Base-by-base conservation (phyloP, 2,888 invertebrate species). In the Hedychridium roseum region DNA sequence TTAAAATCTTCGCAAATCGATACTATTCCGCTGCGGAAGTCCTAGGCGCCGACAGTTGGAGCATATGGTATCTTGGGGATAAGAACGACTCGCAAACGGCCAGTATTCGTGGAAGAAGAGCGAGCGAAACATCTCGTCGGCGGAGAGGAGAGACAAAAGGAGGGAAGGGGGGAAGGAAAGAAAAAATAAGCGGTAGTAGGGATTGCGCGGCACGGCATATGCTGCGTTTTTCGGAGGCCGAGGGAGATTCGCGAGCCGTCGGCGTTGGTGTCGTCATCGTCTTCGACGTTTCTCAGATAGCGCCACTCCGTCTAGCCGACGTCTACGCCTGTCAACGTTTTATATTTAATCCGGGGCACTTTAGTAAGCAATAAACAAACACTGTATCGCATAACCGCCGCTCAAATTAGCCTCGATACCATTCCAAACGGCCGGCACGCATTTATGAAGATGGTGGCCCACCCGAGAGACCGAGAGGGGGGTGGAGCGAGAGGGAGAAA, bases 291-390 rank as follows among this genome's bases (percentile, higher is more conserved):
- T 56, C 55, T 45, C 56, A 45, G 53, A 54, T 52, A 75, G 76
- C 77, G 78, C 77, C 78, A 76, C 73, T 71, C 76, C 65, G 78
- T 78, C 78, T 78, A 77, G 76, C 64, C 62, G 57, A 63, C 60
- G 71, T 71, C 71, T 69, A 69, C 70, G 70, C 58, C 70, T 70
- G 71, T 74, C 75, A 73, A 74, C 72, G 72, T 77, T 76, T 77
- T 77, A 78, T 77, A 77, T 78, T 77, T 78, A 77, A 78, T 78
- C 76, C 76, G 67, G 66, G 69, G 66, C 70, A 74, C 70, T 77
- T 73, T 76, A 73, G 75, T 75, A 72, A 76, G 76, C 75, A 73
- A 77, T 78, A 78, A 78, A 78, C 78, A 78, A 77, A 76, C 76
- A 70, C 66, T 71, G 76, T 74, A 76, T 76, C 74, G 72, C 70